Percentiles rank a stretch among this genome's conserved stretches.
Evolutionary conservation across 2,888 invertebrate genomes (phyloP).

Genomic region (Nomada ferruginata): DNA sequence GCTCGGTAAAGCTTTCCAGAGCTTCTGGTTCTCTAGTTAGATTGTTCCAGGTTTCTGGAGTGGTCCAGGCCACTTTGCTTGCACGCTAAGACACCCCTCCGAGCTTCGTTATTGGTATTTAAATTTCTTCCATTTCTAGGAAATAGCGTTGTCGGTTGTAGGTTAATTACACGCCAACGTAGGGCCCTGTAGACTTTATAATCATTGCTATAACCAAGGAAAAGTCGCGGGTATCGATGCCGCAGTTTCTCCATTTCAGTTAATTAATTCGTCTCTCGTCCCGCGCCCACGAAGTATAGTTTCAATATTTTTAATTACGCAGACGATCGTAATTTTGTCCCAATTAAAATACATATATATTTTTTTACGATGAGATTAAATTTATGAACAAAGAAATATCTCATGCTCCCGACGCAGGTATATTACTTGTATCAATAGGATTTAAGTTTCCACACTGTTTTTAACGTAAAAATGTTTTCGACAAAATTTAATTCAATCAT

Average conservation of each 20-base stretch:
- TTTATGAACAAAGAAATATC: no score
- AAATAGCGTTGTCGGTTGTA: slow-evolving; percentile 60
- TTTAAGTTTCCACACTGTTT: no score
- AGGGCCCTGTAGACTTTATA: slow-evolving; percentile 50
- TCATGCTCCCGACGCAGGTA: no score
- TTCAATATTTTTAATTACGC: slow-evolving; percentile 11
- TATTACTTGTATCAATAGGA: no score
- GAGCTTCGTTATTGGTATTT: slow-evolving; percentile 70
- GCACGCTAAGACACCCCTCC: slow-evolving; percentile 55
- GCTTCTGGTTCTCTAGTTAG: slow-evolving; percentile 66
- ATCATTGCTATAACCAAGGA: slow-evolving; percentile 57
- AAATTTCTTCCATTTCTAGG: slow-evolving; percentile 71
- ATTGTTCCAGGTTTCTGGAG: slow-evolving; percentile 58
- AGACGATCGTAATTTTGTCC: background rate
- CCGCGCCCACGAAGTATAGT: background rate
- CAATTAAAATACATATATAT: background rate
- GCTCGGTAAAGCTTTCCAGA: slow-evolving; percentile 63
- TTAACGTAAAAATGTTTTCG: no score
- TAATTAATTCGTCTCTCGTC: slow-evolving; percentile 40
- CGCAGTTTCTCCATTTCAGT: slow-evolving; percentile 24
- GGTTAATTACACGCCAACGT: slow-evolving; percentile 66
- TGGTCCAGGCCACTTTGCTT: slow-evolving; percentile 38
- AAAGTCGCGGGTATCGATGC: slow-evolving; percentile 47
- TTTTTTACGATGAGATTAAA: background rate
- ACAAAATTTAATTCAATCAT: no score